These are phyloP conservation scores for Ginglymostoma cirratum DNA, from an alignment of 2,113 vertebrate genomes.

Conservation along the genomic window DNA sequence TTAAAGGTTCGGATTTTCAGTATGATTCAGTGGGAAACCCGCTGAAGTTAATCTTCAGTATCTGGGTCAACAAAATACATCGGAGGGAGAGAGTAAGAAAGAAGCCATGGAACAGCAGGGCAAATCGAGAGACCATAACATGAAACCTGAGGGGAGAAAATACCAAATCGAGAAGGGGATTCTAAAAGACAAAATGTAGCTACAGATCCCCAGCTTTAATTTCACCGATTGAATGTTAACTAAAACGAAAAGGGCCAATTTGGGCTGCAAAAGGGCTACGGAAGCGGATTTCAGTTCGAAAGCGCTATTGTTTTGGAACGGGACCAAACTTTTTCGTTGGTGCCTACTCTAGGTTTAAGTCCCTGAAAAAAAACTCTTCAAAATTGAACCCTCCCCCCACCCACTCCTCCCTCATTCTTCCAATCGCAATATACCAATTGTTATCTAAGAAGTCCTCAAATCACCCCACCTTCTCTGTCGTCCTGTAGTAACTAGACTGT, in stretches of 20 bases:
- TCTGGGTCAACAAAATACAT: not conserved
- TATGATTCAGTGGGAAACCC: slow-evolving; percentile 31
- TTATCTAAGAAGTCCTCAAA: not conserved
- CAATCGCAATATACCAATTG: not conserved
- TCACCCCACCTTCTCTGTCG: not conserved
- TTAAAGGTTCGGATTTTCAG: slow-evolving; percentile 13
- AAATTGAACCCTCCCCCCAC: too few species aligned
- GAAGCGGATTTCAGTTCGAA: not conserved
- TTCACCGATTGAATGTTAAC: too few species aligned
- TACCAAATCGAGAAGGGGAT: not conserved
- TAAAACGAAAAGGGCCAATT: not conserved
- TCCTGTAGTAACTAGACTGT: not conserved
- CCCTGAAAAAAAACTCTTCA: too few species aligned
- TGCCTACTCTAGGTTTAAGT: not conserved
- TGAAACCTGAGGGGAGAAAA: not conserved
- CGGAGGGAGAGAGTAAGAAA: not conserved
- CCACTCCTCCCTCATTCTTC: too few species aligned
- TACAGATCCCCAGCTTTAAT: not conserved
- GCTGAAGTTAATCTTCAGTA: not conserved
- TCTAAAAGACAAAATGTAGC: not conserved
- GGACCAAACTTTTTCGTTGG: not conserved
- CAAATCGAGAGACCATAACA: not conserved
- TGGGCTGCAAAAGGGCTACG: not conserved
- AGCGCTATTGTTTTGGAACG: not conserved
- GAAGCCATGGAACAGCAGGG: not conserved